Percentiles rank a stretch among this genome's conserved stretches.
phyloP scores from a whole-genome alignment of 2,113 vertebrate genomes.

The Elephas maximus region DNA sequence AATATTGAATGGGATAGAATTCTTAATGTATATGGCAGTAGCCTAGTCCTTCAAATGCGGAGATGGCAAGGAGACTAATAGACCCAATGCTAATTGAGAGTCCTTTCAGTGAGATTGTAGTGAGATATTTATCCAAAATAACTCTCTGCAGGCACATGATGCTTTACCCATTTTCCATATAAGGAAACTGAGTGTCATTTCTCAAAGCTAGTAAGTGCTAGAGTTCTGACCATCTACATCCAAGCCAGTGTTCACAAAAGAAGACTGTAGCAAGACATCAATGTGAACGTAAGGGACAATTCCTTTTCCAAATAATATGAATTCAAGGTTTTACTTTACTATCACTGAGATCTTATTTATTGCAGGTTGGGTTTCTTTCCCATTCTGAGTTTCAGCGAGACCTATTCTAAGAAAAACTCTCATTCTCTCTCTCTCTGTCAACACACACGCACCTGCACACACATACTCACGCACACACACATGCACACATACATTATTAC shows the following conservation, averaged over 20 bases:
- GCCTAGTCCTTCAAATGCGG: neutral
- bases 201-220: neutral
- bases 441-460: neutral
- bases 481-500: neutral
- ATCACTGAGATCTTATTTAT: neutral
- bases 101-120: neutral
- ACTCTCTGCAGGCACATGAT: neutral
- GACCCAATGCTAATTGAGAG: neutral
- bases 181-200: neutral
- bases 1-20: too few species aligned
- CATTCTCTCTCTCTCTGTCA: neutral
- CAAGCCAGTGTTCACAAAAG: neutral
- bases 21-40: neutral
- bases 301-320: neutral
- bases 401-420: neutral
- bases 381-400: neutral
- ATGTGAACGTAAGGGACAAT: neutral
- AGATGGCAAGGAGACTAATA: too few species aligned
- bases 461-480: fast-evolving
- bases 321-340: neutral
- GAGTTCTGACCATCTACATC: neutral
- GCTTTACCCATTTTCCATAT: neutral
- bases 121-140: neutral
- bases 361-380: neutral
- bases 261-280: neutral